Evolutionary conservation across 2,113 vertebrate genomes (phyloP).

Genomic region (Podarcis cretensis): DNA sequence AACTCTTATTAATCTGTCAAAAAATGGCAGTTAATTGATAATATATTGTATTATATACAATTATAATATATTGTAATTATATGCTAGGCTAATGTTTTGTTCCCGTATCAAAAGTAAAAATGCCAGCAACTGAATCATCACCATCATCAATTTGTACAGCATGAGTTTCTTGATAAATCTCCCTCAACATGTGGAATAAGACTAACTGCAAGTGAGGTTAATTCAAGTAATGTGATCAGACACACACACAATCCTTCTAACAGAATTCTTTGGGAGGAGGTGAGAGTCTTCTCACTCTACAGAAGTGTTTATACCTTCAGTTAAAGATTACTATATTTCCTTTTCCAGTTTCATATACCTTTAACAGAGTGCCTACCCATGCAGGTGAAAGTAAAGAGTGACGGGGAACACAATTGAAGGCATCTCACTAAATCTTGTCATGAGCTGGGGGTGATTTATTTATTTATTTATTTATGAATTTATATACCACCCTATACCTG

Average conservation of each 20-base stretch:
- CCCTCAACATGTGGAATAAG: constrained; percentile 9
- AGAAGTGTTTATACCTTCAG: no score
- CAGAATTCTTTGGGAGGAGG: no score
- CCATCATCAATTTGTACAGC: constrained; percentile 5
- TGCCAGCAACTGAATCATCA: constrained; percentile 48
- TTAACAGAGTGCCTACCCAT: no score
- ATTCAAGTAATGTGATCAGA: not conserved
- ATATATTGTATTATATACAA: no score
- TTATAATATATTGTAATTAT: not conserved
- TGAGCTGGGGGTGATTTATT: not conserved
- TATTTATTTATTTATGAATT: not conserved
- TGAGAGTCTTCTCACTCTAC: no score
- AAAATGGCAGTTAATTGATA: not conserved
- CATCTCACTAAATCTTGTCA: not conserved
- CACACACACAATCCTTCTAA: not conserved
- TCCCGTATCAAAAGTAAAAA: constrained; percentile 50
- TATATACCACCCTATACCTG: no score
- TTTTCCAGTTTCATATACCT: no score
- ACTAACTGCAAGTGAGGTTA: not conserved
- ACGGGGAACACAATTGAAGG: no score
- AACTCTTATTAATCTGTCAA: constrained; percentile 28
- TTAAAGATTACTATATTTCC: no score
- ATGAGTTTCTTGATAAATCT: constrained; percentile 21
- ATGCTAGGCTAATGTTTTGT: constrained; percentile 17
- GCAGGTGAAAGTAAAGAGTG: no score